Percentiles rank a stretch among this genome's conserved stretches.
phyloP scores from a whole-genome alignment of 1,140 invertebrate species.

The Musca vetustissima region DNA sequence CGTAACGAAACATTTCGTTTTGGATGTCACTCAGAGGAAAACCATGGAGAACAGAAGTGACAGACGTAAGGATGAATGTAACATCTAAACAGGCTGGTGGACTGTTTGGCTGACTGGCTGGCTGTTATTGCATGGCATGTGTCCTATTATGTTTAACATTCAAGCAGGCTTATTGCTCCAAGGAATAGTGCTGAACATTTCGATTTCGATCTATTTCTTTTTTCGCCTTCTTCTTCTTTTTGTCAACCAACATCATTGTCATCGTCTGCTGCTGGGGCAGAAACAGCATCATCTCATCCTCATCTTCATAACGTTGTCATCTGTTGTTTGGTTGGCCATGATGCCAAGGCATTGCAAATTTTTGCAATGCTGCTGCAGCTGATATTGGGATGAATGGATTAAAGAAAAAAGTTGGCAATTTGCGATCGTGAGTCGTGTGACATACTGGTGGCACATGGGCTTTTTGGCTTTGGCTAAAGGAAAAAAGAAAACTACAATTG shows the following conservation, averaged over 20 bases:
- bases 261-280: background rate
- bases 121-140: background rate
- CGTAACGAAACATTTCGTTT: conserved; percentile 20
- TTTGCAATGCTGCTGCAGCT: background rate
- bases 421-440: conserved; percentile 25
- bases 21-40: background rate
- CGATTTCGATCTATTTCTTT: conserved; percentile 18
- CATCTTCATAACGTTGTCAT: background rate
- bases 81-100: no score
- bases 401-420: conserved; percentile 2
- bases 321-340: background rate
- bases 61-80: background rate
- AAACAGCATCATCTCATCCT: conserved; percentile 4
- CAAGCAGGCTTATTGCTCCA: background rate
- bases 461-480: background rate
- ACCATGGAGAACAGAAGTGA: background rate
- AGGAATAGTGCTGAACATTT: background rate
- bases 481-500: background rate
- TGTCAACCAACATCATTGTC: conserved; percentile 13
- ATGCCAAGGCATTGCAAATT: background rate
- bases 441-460: conserved; percentile 22
- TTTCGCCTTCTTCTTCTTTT: background rate
- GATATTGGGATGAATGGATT: no score
- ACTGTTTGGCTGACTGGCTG: no score
- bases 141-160: conserved; percentile 14